A percentile compares a stretch with the other conserved stretches of the same genome.
These are phyloP conservation scores for Tipula lateralis DNA, from an alignment of 2,888 invertebrate genomes.

Conservation along the genomic window DNA sequence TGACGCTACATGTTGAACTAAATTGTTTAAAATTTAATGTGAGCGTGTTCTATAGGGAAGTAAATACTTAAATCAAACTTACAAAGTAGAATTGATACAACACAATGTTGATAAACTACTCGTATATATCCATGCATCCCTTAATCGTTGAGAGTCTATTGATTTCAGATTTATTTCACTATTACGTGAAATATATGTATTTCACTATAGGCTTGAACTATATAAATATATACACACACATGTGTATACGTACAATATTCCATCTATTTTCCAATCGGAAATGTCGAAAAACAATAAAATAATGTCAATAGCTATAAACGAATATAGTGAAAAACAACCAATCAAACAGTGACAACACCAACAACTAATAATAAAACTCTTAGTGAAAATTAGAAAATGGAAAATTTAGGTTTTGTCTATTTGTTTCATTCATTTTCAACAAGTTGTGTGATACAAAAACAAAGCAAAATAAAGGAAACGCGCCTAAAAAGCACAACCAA, in stretches of 20 bases:
- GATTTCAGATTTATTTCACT: no score
- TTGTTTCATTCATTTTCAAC: not conserved
- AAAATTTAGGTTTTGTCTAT: not conserved
- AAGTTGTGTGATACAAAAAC: not conserved
- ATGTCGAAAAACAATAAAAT: not conserved
- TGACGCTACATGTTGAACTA: no score
- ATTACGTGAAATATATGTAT: no score
- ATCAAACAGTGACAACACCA: not conserved
- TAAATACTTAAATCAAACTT: no score
- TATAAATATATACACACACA: no score
- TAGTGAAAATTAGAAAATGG: not conserved
- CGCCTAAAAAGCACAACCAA: not conserved
- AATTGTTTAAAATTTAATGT: no score
- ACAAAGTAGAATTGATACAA: no score
- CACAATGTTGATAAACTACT: no score
- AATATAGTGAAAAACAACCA: not conserved
- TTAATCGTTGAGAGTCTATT: no score
- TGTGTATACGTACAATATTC: not conserved
- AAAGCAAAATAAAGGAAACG: not conserved
- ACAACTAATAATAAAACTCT: not conserved
- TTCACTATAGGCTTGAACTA: no score
- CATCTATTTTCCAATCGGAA: constrained; percentile 6
- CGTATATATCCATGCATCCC: no score
- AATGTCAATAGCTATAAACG: not conserved
- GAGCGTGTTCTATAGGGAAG: no score